A percentile compares a stretch with the other conserved stretches of the same genome.
These are phyloP conservation scores for Apostichopus parvimensis DNA, from an alignment of 35 echinoderm and acorn worm genomes.

Conservation along the genomic window DNA sequence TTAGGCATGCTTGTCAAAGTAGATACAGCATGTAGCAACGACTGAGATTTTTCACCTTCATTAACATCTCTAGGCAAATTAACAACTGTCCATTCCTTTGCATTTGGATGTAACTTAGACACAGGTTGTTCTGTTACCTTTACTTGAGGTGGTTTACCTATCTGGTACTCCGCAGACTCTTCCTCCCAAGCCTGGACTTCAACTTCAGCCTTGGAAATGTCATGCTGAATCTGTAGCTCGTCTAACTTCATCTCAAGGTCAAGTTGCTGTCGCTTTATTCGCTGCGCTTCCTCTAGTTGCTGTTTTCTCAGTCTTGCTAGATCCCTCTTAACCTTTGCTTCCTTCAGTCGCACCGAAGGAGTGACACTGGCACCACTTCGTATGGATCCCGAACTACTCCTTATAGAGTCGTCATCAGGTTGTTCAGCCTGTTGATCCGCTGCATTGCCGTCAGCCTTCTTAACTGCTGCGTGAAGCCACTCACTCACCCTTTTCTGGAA, in stretches of 20 bases:
- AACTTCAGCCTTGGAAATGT: no score
- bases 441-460: not conserved
- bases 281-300: not conserved
- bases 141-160: no score
- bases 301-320: not conserved
- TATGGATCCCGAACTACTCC: not conserved
- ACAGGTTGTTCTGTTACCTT: no score
- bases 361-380: not conserved
- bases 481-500: not conserved
- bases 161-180: no score
- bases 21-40: constrained; percentile 1
- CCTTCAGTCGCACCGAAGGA: not conserved
- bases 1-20: constrained; percentile 54
- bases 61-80: no score
- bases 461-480: not conserved
- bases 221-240: no score
- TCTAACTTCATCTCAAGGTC: not conserved
- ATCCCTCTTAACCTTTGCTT: not conserved
- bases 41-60: no score
- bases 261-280: not conserved
- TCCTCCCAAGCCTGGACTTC: no score
- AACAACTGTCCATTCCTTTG: no score
- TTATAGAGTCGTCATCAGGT: not conserved
- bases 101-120: no score
- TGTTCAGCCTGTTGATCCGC: no score